Evolutionary conservation across 1,140 invertebrate species (phyloP).

Genomic region (Lucilia sericata): DNA sequence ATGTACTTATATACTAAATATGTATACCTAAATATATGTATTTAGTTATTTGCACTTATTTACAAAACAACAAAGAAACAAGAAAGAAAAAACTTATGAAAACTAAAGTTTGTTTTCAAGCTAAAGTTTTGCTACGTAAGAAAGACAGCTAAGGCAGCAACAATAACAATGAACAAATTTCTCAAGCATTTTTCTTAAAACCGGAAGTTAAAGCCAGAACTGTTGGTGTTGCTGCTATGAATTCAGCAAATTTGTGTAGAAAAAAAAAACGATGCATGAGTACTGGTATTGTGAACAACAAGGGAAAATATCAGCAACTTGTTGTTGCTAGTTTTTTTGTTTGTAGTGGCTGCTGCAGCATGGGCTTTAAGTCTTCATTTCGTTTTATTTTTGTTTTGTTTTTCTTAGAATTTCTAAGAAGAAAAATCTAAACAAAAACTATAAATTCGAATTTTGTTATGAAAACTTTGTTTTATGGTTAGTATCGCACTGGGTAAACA

Average conservation of each 20-base stretch:
- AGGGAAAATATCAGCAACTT: not conserved
- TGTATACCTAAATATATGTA: not conserved
- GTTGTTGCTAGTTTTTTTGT: not conserved
- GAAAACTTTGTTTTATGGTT: constrained; percentile 27
- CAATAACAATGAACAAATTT: not conserved
- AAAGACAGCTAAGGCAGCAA: not conserved
- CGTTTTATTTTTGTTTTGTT: constrained; percentile 2
- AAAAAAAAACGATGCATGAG: not conserved
- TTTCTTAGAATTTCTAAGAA: not conserved
- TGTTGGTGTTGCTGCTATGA: not conserved
- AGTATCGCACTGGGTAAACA: constrained; percentile 23
- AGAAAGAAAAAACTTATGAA: not conserved
- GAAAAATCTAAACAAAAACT: constrained; percentile 1
- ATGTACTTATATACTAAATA: not conserved
- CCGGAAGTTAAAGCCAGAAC: not conserved
- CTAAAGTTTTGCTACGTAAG: not conserved
- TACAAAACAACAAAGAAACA: not conserved
- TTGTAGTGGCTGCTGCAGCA: not conserved
- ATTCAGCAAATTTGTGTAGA: not conserved
- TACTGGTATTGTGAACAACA: not conserved
- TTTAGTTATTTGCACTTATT: constrained; percentile 25
- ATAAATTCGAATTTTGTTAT: constrained; percentile 24
- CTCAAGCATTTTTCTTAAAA: not conserved
- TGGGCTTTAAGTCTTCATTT: constrained; percentile 17
- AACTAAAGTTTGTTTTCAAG: not conserved